Percentiles rank a stretch among this genome's conserved stretches.
Evolutionary conservation across 2,797 vertebrate genomes (phyloP).

Genomic region (Halcyon leucocephala): DNA sequence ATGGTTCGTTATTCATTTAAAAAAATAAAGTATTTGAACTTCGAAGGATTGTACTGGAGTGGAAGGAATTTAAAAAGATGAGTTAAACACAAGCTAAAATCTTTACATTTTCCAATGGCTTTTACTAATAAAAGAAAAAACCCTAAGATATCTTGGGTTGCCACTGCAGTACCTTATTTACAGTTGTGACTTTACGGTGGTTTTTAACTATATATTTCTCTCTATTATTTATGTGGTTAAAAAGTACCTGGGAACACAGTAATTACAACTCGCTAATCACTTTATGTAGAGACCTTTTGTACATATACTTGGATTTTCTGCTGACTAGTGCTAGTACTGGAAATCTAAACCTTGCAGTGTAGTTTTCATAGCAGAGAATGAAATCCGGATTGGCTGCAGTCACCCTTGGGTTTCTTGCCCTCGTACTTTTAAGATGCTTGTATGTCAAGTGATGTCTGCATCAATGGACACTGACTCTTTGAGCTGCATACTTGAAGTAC

Average conservation of each 20-base stretch:
- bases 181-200: slow-evolving; percentile 48
- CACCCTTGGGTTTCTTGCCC: slow-evolving; percentile 67
- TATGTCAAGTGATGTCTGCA: slow-evolving; percentile 48
- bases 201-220: slow-evolving; percentile 65
- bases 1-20: slow-evolving; percentile 45
- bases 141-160: slow-evolving; percentile 42
- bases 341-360: slow-evolving; percentile 45
- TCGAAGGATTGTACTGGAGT: slow-evolving; percentile 38
- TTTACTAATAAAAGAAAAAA: slow-evolving; percentile 71
- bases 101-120: slow-evolving; percentile 58
- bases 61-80: slow-evolving; percentile 52
- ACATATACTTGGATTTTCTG: slow-evolving; percentile 72
- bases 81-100: slow-evolving; percentile 66
- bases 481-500: slow-evolving; percentile 62
- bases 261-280: slow-evolving; percentile 59
- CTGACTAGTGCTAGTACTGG: slow-evolving; percentile 39
- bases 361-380: slow-evolving; percentile 34
- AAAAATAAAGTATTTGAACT: slow-evolving; percentile 7
- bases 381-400: slow-evolving; percentile 22
- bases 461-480: slow-evolving; percentile 57
- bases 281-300: slow-evolving; percentile 75
- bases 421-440: slow-evolving; percentile 36
- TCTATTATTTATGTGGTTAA: slow-evolving; percentile 43
- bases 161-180: slow-evolving; percentile 43
- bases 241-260: slow-evolving; percentile 48